These are phyloP conservation scores for Campylomormyrus tamandua DNA, from an alignment of 2,113 vertebrate genomes.

Conservation along the genomic window DNA sequence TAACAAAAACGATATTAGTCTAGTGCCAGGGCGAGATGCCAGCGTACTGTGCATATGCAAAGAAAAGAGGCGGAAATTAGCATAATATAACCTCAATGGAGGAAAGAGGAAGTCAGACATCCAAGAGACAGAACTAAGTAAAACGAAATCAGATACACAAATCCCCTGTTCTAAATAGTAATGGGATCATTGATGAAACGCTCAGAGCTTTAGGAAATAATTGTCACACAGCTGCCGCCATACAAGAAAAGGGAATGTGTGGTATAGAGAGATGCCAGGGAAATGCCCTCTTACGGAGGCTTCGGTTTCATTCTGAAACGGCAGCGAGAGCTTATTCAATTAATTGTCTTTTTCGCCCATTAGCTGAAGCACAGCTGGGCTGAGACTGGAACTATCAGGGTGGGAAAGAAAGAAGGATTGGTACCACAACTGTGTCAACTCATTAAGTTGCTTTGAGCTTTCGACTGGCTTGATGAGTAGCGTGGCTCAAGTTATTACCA, in stretches of 20 bases:
- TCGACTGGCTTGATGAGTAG: neutral
- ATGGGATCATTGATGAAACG: neutral
- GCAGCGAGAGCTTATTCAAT: constrained; percentile 1
- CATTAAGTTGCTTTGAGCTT: constrained; percentile 11
- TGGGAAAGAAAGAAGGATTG: neutral
- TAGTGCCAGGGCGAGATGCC: neutral
- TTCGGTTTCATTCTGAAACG: neutral
- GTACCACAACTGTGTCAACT: constrained; percentile 15
- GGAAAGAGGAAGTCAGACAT: neutral
- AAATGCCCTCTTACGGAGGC: neutral
- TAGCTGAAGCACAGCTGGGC: neutral
- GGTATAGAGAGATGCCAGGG: neutral
- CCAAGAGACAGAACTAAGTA: neutral
- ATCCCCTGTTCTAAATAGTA: neutral
- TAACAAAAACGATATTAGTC: neutral
- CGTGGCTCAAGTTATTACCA: constrained; percentile 1
- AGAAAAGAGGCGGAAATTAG: constrained; percentile 2
- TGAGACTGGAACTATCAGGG: constrained; percentile 5
- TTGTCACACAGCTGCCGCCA: neutral
- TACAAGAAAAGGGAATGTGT: constrained; percentile 3
- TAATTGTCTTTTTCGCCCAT: constrained; percentile 12
- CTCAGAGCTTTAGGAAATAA: neutral
- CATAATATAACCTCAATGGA: constrained; percentile 11
- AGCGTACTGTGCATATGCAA: neutral
- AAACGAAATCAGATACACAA: neutral